Evolutionary conservation across 1,140 invertebrate genomes (phyloP).

Genomic region (Brachionus rubens): DNA sequence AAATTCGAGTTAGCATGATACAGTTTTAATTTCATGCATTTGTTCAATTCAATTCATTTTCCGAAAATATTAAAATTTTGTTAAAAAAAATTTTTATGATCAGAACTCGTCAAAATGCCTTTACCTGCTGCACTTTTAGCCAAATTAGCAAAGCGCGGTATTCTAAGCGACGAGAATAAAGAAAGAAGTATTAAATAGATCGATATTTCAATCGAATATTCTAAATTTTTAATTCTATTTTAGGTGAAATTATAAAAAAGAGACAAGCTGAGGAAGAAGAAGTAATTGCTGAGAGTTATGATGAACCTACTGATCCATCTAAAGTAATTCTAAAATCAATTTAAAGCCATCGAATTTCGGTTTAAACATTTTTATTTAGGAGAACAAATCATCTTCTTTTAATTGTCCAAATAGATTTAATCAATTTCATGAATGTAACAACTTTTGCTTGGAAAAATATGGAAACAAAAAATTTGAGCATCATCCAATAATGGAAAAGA

Average conservation of each 20-base stretch:
- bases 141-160: conserved; percentile 7
- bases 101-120: conserved; percentile 1
- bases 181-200: not conserved
- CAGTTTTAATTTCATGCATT: no score
- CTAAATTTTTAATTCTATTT: not conserved
- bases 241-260: not conserved
- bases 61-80: no score
- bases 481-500: conserved; percentile 36
- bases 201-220: not conserved
- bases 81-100: no score
- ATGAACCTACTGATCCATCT: not conserved
- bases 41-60: no score
- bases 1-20: no score
- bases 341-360: no score
- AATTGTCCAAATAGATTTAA: conserved; percentile 38
- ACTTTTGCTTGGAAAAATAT: not conserved
- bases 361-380: no score
- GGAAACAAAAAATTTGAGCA: conserved; percentile 25
- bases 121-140: conserved; percentile 25
- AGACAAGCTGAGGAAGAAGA: conserved; percentile 24
- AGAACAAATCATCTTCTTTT: no score
- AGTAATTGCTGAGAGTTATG: conserved; percentile 45
- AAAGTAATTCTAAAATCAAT: no score
- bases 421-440: not conserved
- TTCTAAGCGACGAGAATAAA: not conserved